Evolutionary conservation across 1,140 invertebrate species (phyloP).

Genomic region (Aplysia californica): DNA sequence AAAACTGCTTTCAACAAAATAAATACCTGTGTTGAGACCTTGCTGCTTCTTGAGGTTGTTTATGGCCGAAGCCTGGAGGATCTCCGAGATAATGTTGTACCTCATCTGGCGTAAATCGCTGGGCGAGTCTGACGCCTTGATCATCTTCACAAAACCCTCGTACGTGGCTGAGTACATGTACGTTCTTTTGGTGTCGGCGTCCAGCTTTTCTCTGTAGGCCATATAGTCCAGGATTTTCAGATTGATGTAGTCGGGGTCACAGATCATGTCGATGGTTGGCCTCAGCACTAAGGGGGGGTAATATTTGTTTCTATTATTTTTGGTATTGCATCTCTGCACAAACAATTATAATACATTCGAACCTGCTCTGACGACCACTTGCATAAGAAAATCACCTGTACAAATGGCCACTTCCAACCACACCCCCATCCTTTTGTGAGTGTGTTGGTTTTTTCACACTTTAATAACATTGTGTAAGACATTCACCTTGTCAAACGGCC

Average conservation of each 20-base stretch:
- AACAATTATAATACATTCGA: no score
- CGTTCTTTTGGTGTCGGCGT: conserved; percentile 82
- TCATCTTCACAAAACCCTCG: conserved; percentile 88
- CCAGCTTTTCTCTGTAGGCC: conserved; percentile 77
- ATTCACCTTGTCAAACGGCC: no score
- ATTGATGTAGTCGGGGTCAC: conserved; percentile 92
- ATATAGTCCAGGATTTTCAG: conserved; percentile 86
- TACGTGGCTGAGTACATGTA: conserved; percentile 90
- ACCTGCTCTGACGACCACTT: no score
- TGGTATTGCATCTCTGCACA: no score
- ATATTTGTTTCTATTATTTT: no score
- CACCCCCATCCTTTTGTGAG: no score
- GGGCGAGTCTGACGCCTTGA: conserved; percentile 82
- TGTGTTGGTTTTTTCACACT: no score
- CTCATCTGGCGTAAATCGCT: conserved; percentile 87
- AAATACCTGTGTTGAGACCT: conserved; percentile 76
- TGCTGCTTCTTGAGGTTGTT: conserved; percentile 89
- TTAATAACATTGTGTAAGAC: no score
- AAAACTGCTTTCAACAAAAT: no score
- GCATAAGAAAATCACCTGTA: no score
- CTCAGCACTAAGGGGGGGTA: conserved; percentile 78
- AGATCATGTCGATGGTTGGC: conserved; percentile 84
- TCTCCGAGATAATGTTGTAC: conserved; percentile 89
- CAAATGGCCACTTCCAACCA: no score
- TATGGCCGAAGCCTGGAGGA: conserved; percentile 92